Evolutionary conservation across 2,113 vertebrate species (phyloP), one percentile per base, ranked within the genome.

Genomic region (Silurus meridionalis): DNA sequence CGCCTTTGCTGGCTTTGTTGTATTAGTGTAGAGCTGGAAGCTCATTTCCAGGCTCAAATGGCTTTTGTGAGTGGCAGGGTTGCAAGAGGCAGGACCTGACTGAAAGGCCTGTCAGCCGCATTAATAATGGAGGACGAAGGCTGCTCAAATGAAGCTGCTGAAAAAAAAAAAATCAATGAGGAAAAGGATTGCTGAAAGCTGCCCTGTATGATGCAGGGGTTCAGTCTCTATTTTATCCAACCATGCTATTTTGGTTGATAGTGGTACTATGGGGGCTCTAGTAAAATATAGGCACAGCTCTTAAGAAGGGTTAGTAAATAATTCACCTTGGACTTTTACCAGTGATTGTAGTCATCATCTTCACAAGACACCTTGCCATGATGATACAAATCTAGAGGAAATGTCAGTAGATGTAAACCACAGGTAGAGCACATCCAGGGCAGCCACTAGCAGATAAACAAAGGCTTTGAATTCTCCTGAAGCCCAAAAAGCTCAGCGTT

Each of bases 41-140:
- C 88, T 85, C 83, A 85, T 89, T 87, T 89, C 67, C 88, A 84
- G 88, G 80, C 85, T 87, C 78, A 86, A 84, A 89, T 87, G 82
- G 85, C 80, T 61, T 87, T 84, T 87, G 82, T 87, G 83, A 86
- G 75, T 89, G 88, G 79, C 80, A 77, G 72, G 64, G 63, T 67
- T 78, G 61, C 58, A 19, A 66, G 23, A 81, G 69, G 61, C 66
- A 63, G 4, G 77, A 84, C 66, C 74, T 85, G 81, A 80, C 86
- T 15, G 72, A 87, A 81, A 74, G 80, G 80, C 63, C 80, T 85
- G 83, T 83, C 88, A 75, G 75, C 83, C 72, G 25, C 86, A 88
- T 89, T 89, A 89, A 89, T 88, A 86, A 89, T 84, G 52, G 60
- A 86, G 66, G 84, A 77, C 83, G 83, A 72, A 78, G 77, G 77